Evolutionary conservation across 2,113 vertebrate species (phyloP).

Genomic region (Illadopsis cleaveri): DNA sequence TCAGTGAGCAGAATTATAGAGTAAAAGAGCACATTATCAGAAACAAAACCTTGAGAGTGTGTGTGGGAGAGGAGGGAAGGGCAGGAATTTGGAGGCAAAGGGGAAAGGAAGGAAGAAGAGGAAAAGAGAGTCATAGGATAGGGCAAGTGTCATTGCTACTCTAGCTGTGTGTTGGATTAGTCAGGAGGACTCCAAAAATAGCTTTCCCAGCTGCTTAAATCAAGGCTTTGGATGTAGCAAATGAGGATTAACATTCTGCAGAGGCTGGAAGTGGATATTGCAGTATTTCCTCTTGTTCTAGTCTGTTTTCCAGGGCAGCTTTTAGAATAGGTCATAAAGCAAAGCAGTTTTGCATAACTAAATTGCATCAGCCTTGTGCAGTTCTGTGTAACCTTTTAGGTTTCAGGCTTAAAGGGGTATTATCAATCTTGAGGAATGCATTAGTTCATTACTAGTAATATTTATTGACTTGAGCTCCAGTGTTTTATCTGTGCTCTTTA

Average conservation of each 20-base stretch:
- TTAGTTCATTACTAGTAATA: background rate
- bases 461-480: background rate
- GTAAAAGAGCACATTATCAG: background rate
- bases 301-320: background rate
- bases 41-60: background rate
- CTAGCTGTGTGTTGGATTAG: slow-evolving; percentile 27
- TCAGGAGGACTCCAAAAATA: slow-evolving; percentile 35
- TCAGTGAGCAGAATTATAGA: background rate
- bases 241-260: slow-evolving; percentile 29
- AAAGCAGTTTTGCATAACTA: background rate
- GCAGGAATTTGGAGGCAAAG: background rate
- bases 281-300: slow-evolving; percentile 9
- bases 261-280: background rate
- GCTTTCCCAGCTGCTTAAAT: slow-evolving; percentile 16
- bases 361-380: background rate
- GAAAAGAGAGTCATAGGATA: background rate
- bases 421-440: background rate
- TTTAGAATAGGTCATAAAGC: background rate
- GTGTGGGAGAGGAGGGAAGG: background rate
- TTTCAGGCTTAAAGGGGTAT: background rate
- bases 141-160: background rate
- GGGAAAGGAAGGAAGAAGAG: background rate
- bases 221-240: background rate
- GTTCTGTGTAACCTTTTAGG: background rate
- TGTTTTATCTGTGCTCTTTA: background rate